phyloP scores from a whole-genome alignment of 1,140 invertebrate species.

The Brachionus plicatilis region DNA sequence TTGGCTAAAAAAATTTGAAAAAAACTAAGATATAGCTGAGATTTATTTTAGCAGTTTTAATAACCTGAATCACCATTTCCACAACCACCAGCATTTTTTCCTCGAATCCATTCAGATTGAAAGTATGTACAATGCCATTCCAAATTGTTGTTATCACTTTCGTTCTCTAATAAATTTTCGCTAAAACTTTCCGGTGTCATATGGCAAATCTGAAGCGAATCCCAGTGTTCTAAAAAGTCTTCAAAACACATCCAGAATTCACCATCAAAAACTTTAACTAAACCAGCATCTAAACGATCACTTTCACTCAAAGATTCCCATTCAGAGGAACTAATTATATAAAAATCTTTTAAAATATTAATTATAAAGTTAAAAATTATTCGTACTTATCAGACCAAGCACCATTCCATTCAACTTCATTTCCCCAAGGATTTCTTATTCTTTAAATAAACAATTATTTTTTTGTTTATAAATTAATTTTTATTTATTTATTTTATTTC shows the following conservation, averaged over 20 bases:
- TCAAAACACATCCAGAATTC: slow-evolving; percentile 41
- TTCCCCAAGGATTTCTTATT: slow-evolving; percentile 84
- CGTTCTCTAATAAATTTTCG: neutral
- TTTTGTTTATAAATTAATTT: neutral
- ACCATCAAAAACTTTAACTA: slow-evolving; percentile 13
- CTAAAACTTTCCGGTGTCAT: slow-evolving; percentile 23
- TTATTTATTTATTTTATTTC: neutral
- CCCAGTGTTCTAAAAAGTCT: slow-evolving; percentile 33
- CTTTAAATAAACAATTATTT: neutral
- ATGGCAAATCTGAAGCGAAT: slow-evolving; percentile 38
- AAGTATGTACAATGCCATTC: slow-evolving; percentile 3
- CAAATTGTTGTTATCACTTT: neutral
- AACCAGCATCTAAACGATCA: slow-evolving; percentile 78
- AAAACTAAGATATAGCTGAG: neutral
- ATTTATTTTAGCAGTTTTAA: neutral
- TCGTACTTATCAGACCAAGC: slow-evolving; percentile 29
- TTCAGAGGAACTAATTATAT: slow-evolving; percentile 41
- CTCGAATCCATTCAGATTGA: slow-evolving; percentile 25
- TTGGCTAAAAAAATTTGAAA: neutral
- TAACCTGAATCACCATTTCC: slow-evolving; percentile 20
- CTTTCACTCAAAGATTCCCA: slow-evolving; percentile 85
- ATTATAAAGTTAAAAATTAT: no score
- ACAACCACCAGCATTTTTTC: slow-evolving; percentile 40
- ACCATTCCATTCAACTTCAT: slow-evolving; percentile 97
- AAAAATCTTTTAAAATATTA: no score